Evolutionary conservation across 2,888 invertebrate species (phyloP).

Genomic region (Ochropacha duplaris): DNA sequence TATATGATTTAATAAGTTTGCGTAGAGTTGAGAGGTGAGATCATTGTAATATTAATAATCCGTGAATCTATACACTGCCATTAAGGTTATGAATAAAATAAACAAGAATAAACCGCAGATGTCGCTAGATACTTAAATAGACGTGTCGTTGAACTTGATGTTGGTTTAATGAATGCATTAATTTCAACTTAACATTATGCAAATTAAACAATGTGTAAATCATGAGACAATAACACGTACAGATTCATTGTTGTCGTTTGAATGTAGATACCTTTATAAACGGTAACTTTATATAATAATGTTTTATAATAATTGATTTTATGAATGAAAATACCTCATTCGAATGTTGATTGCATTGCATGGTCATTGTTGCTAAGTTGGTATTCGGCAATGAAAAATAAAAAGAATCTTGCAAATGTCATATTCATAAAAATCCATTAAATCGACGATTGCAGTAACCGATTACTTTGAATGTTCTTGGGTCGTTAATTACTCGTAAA

Average conservation of each 20-base stretch:
- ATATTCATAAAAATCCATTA: not conserved
- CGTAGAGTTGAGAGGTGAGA: conserved; percentile 4
- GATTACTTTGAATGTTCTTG: not conserved
- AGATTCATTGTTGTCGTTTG: not conserved
- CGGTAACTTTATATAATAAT: not conserved
- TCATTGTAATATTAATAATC: conserved; percentile 8
- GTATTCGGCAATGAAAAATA: not conserved
- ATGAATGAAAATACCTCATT: not conserved
- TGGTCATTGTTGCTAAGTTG: not conserved
- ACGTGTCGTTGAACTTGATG: conserved; percentile 65
- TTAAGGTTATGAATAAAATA: conserved; percentile 54
- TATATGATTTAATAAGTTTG: not conserved
- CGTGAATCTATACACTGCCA: conserved; percentile 17
- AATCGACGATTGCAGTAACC: not conserved
- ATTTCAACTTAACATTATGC: conserved; percentile 14
- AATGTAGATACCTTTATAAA: not conserved
- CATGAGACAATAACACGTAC: not conserved
- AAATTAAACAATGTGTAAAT: not conserved
- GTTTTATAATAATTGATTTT: not conserved
- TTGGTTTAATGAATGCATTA: conserved; percentile 34
- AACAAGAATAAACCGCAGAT: conserved; percentile 46
- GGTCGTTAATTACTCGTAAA: not conserved
- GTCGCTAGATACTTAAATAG: conserved; percentile 53
- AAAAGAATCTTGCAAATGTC: not conserved
- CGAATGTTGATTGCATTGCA: not conserved